Percentiles rank a stretch among this genome's conserved stretches.
Evolutionary conservation across 2,888 invertebrate species (phyloP).

Genomic region (Pediacus dermestoides): DNA sequence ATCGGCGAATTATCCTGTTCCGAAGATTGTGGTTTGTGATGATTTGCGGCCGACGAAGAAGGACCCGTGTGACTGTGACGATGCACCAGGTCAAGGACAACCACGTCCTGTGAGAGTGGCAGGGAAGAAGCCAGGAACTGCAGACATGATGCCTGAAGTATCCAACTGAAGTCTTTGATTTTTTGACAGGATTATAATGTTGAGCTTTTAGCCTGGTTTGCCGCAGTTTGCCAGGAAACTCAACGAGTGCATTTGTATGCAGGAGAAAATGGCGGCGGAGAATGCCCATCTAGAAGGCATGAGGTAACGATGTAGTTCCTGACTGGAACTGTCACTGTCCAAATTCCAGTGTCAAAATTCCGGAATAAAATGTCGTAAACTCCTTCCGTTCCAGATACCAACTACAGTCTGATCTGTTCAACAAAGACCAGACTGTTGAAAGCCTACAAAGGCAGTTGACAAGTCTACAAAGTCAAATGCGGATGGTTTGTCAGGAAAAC

Average conservation of each 20-base stretch:
- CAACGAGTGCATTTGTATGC: conserved; percentile 63
- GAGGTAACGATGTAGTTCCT: no score
- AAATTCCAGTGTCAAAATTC: conserved; percentile 3
- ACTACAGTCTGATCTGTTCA: conserved; percentile 61
- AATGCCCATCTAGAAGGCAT: conserved; percentile 66
- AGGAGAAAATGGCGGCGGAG: conserved; percentile 64
- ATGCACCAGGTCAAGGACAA: no score
- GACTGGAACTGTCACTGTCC: conserved; percentile 3
- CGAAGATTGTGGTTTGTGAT: conserved; percentile 56
- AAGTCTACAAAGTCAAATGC: conserved; percentile 61
- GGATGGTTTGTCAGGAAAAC: conserved; percentile 62
- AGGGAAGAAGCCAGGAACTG: not conserved
- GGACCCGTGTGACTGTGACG: no score
- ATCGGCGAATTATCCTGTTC: conserved; percentile 53
- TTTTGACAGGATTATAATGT: no score
- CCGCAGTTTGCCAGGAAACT: conserved; percentile 55
- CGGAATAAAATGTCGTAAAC: conserved; percentile 8
- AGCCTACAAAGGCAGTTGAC: conserved; percentile 60
- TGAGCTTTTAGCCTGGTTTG: conserved; percentile 31
- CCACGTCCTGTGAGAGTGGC: no score
- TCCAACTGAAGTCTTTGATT: no score
- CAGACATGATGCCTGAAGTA: not conserved
- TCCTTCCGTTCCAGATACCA: conserved; percentile 53
- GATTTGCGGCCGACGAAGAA: conserved; percentile 46
- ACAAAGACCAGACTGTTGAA: conserved; percentile 62